Evolutionary conservation across 2,888 invertebrate genomes (phyloP).

Genomic region (Coleophora deauratella): DNA sequence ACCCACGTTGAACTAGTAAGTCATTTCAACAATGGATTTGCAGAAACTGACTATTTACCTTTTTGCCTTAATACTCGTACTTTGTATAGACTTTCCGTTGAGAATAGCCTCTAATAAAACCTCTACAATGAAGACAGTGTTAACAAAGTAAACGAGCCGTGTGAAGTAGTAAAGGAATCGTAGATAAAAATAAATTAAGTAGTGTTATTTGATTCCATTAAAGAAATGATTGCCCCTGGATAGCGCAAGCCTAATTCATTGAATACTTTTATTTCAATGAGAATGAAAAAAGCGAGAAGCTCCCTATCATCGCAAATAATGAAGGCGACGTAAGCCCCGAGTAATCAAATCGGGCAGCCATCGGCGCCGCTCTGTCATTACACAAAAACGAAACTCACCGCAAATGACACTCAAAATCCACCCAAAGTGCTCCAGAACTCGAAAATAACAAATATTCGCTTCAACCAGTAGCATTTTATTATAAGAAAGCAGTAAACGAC

Average conservation of each 20-base stretch:
- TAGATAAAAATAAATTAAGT: no score
- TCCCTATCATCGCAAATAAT: slow-evolving; percentile 68
- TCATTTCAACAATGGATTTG: slow-evolving; percentile 48
- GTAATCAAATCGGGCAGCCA: slow-evolving; percentile 37
- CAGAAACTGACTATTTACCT: slow-evolving; percentile 26
- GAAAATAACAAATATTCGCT: slow-evolving; percentile 53
- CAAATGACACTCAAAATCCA: slow-evolving; percentile 31
- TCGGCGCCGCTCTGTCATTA: slow-evolving; percentile 55
- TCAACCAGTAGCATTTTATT: slow-evolving; percentile 53
- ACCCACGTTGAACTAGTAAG: slow-evolving; percentile 41
- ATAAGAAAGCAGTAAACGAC: slow-evolving; percentile 44
- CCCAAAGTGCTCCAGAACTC: slow-evolving; percentile 30
- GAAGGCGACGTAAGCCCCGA: slow-evolving; percentile 38
- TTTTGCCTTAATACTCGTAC: slow-evolving; percentile 19
- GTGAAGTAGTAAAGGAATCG: no score
- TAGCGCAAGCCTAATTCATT: slow-evolving; percentile 5
- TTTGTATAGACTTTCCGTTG: slow-evolving; percentile 28
- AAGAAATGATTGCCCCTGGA: slow-evolving; percentile 28
- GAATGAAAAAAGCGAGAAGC: slow-evolving; percentile 43
- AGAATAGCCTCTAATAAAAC: slow-evolving; percentile 22
- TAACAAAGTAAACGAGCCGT: slow-evolving; percentile 18
- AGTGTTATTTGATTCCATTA: slow-evolving; percentile 35
- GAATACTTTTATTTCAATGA: slow-evolving; percentile 29
- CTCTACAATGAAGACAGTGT: slow-evolving; percentile 24
- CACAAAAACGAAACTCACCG: slow-evolving; percentile 36